Evolutionary conservation across 2,888 invertebrate species (phyloP), one percentile per base, ranked within the genome.

Genomic region (Yponomeuta evonymella): DNA sequence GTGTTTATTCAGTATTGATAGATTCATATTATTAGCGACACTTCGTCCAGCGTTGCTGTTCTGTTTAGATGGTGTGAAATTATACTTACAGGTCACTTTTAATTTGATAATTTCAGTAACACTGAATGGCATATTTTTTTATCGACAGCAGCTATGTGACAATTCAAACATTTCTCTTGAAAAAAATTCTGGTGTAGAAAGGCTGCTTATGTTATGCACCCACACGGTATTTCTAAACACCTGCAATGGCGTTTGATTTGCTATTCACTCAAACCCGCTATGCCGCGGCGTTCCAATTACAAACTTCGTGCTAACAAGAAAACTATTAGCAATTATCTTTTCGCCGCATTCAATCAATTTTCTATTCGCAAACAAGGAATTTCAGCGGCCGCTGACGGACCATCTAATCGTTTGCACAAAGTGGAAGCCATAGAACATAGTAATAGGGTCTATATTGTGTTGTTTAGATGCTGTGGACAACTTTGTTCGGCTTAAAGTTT

Each of bases 291-390:
- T 51, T 51, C 51, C 12, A 51, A 51, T 51, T 51, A 15, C 51
- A 51, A 51, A 51, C 51, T 51, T 15, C 15, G 1, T 51, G 81
- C 79, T 88, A 90, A 90, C 89, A 85, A 87, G 89, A 88, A 88
- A 90, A 88, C 88, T 87, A 88, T 88, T 85, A 88, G 85, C 86
- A 87, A 89, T 89, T 89, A 89, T 89, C 87, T 79, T 78, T 83
- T 81, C 81, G 82, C 85, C 84, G 83, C 87, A 70, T 89, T 89
- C 88, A 88, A 88, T 88, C 88, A 88, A 87, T 87, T 89, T 87
- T 82, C 84, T 83, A 88, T 82, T 85, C 80, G 82, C 83, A 85
- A 87, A 84, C 83, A 83, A 84, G 81, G 80, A 78, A 76, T 80
- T 78, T 82, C 75, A 75, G 79, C 79, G 84, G 84, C 83, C 82